These are phyloP conservation scores for Drosophila ercepeae DNA, from an alignment of 1,140 invertebrate species.

Conservation along the genomic window DNA sequence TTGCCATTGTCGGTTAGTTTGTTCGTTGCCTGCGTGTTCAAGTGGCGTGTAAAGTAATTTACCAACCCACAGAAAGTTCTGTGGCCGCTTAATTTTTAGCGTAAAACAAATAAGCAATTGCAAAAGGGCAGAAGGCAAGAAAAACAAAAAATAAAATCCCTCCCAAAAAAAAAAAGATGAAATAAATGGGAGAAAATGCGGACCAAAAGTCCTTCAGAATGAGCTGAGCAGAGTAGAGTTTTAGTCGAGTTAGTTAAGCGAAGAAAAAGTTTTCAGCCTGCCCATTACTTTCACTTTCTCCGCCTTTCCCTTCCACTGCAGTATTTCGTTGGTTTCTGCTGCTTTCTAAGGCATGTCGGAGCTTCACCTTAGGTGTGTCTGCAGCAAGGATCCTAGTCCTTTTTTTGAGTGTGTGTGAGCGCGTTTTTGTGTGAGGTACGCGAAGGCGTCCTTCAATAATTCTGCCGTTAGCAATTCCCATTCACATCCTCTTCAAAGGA, in stretches of 20 bases:
- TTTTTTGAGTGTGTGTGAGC: not conserved
- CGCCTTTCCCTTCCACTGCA: slow-evolving; percentile 18
- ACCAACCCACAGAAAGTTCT: slow-evolving; percentile 53
- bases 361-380: slow-evolving; percentile 45
- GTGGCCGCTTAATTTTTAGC: slow-evolving; percentile 72
- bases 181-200: slow-evolving; percentile 17
- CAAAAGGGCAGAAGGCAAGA: slow-evolving; percentile 25
- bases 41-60: slow-evolving; percentile 81
- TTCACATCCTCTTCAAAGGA: slow-evolving; percentile 12
- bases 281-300: slow-evolving; percentile 67
- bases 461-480: slow-evolving; percentile 19
- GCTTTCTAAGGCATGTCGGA: slow-evolving; percentile 29
- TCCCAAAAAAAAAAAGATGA: no score
- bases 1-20: slow-evolving; percentile 23
- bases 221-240: slow-evolving; percentile 59
- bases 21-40: slow-evolving; percentile 71
- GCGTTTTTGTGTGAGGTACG: slow-evolving; percentile 22
- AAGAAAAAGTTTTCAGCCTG: slow-evolving; percentile 60
- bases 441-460: slow-evolving; percentile 53
- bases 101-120: slow-evolving; percentile 76
- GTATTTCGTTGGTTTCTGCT: slow-evolving; percentile 31
- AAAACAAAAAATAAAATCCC: slow-evolving; percentile 6
- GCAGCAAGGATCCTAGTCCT: slow-evolving; percentile 2
- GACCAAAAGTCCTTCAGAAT: slow-evolving; percentile 68
- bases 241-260: slow-evolving; percentile 62